Evolutionary conservation across 2,888 invertebrate genomes (phyloP).

Genomic region (Tetragnatha montana): DNA sequence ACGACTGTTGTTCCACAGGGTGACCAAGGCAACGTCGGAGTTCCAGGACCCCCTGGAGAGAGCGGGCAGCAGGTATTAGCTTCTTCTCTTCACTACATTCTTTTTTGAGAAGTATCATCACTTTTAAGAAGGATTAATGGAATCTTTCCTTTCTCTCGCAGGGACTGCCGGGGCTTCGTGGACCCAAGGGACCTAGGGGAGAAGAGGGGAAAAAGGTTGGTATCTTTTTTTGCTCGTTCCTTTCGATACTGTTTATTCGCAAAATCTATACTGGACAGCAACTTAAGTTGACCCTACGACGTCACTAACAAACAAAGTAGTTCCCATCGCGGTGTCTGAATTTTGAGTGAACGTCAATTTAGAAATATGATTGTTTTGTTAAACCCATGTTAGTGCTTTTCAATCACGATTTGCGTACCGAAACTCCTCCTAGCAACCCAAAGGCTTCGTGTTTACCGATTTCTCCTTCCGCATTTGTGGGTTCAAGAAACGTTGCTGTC

Average conservation of each 20-base stretch:
- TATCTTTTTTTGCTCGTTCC: not conserved
- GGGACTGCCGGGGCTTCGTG: constrained; percentile 81
- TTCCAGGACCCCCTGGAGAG: constrained; percentile 66
- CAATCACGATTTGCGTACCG: not conserved
- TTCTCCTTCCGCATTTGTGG: too few species aligned
- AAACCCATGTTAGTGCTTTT: too few species aligned
- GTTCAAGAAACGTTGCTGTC: too few species aligned
- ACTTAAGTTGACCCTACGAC: too few species aligned
- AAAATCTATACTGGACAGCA: too few species aligned
- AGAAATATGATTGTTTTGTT: too few species aligned
- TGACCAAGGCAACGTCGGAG: constrained; percentile 68
- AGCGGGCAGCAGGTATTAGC: constrained; percentile 63
- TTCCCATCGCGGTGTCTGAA: too few species aligned
- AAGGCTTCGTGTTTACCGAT: too few species aligned
- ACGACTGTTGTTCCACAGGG: constrained; percentile 37
- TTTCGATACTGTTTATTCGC: not conserved
- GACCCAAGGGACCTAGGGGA: constrained; percentile 76
- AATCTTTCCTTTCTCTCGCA: constrained; percentile 33
- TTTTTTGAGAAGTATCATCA: not conserved
- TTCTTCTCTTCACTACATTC: too few species aligned
- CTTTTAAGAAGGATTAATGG: not conserved
- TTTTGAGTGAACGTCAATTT: too few species aligned
- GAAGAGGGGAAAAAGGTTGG: constrained; percentile 70
- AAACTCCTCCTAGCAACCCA: not conserved
- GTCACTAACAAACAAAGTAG: too few species aligned